These are phyloP conservation scores for Sardinella longiceps DNA, from an alignment of 2,797 vertebrate species.

Conservation along the genomic window DNA sequence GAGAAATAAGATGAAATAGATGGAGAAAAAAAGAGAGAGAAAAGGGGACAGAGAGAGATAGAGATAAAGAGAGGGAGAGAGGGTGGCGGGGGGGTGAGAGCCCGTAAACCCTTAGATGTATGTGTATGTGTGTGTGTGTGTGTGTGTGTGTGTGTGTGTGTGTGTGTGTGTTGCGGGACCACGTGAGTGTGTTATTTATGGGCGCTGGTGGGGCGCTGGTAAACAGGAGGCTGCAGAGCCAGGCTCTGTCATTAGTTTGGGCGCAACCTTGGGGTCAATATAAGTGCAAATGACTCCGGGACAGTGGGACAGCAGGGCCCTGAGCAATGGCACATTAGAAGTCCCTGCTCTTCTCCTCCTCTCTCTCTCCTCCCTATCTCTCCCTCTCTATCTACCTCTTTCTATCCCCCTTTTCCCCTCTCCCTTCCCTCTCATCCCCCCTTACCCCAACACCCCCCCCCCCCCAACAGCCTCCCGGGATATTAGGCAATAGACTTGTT, in stretches of 20 bases:
- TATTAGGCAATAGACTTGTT: conserved; percentile 86
- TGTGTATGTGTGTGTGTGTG: conserved; percentile 14
- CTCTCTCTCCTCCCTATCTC: conserved; percentile 64
- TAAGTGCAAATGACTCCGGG: conserved; percentile 77
- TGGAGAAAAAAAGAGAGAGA: neutral
- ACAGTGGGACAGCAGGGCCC: conserved; percentile 65
- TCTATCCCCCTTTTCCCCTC: conserved; percentile 48
- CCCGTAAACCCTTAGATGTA: neutral
- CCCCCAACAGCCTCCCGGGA: conserved; percentile 76
- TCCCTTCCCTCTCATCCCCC: conserved; percentile 37
- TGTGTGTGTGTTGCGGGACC: conserved; percentile 24
- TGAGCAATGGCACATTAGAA: conserved; percentile 60
- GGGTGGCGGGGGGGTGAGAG: neutral
- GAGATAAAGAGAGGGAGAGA: neutral
- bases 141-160: conserved; percentile 11
- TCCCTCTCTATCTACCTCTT: conserved; percentile 58
- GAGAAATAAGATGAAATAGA: neutral
- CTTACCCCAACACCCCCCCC: conserved; percentile 46
- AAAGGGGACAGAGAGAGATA: neutral
- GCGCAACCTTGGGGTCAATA: conserved; percentile 73
- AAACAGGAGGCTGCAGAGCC: conserved; percentile 44
- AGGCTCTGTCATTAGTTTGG: conserved; percentile 65
- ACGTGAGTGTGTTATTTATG: conserved; percentile 70
- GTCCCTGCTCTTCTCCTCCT: conserved; percentile 42
- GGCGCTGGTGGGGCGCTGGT: conserved; percentile 60